Evolutionary conservation across 2,113 vertebrate genomes (phyloP).

Genomic region (Brachionichthys hirsutus): DNA sequence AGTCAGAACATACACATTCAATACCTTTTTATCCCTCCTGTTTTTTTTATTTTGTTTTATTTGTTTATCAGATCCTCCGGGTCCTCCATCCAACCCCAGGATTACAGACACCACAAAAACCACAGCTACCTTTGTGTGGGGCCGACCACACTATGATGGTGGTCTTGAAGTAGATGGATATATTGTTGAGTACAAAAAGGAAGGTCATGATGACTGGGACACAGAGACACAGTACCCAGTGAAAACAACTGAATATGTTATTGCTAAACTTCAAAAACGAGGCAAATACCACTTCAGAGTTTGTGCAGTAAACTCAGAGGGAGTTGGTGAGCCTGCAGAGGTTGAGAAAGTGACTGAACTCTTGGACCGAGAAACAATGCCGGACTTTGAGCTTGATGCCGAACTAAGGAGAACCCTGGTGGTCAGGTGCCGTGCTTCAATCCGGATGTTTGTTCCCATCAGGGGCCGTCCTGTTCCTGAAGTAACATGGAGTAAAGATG

Average conservation of each 20-base stretch:
- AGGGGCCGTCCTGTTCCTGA: slow-evolving; percentile 93
- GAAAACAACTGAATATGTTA: slow-evolving; percentile 89
- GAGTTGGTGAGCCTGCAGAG: slow-evolving; percentile 88
- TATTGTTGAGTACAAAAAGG: slow-evolving; percentile 93
- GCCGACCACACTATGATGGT: slow-evolving; percentile 94
- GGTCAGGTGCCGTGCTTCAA: slow-evolving; percentile 89
- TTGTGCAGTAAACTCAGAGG: slow-evolving; percentile 90
- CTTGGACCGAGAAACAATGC: slow-evolving; percentile 85
- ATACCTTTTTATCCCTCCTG: not conserved
- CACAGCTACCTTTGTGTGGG: slow-evolving; percentile 90
- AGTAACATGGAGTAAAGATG: slow-evolving; percentile 95
- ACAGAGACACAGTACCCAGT: slow-evolving; percentile 87
- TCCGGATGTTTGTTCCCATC: slow-evolving; percentile 94
- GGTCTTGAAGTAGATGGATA: slow-evolving; percentile 95
- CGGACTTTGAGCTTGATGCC: slow-evolving; percentile 97
- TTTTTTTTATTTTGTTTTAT: slow-evolving; percentile 1
- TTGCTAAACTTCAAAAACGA: slow-evolving; percentile 89
- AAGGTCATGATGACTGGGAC: slow-evolving; percentile 92
- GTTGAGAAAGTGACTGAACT: slow-evolving; percentile 88
- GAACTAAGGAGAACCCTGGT: slow-evolving; percentile 95
- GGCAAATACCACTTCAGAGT: slow-evolving; percentile 96
- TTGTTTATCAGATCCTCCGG: slow-evolving; percentile 87
- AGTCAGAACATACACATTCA: slow-evolving; percentile 7
- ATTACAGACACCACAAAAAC: slow-evolving; percentile 95
- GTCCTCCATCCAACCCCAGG: slow-evolving; percentile 92